These are phyloP conservation scores for Amphipyra tragopoginis DNA, from an alignment of 2,888 invertebrate species.

Conservation along the genomic window DNA sequence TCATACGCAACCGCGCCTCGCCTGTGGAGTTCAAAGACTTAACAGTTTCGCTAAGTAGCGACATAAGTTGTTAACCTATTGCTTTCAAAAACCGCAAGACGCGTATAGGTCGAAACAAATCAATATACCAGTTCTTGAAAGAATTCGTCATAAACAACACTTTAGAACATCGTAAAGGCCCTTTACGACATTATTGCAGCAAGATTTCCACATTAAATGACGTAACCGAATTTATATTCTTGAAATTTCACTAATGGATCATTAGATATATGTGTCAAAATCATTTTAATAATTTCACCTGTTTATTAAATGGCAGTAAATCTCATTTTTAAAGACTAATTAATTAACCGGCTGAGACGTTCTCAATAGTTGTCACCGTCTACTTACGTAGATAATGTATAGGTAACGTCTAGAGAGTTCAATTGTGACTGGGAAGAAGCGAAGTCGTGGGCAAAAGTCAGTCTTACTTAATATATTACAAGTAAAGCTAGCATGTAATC, in stretches of 20 bases:
- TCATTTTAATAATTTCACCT: constrained; percentile 28
- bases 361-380: constrained; percentile 10
- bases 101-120: constrained; percentile 20
- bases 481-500: constrained; percentile 38
- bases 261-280: constrained; percentile 29
- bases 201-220: constrained; percentile 26
- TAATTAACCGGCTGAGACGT: constrained; percentile 6
- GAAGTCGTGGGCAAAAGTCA: constrained; percentile 38
- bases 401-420: constrained; percentile 31
- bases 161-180: constrained; percentile 41
- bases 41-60: constrained; percentile 21
- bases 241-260: constrained; percentile 21
- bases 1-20: constrained; percentile 5
- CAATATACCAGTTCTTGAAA: constrained; percentile 27
- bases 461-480: constrained; percentile 49
- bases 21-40: constrained; percentile 1
- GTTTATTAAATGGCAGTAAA: constrained; percentile 15
- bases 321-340: constrained; percentile 16
- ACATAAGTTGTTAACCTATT: constrained; percentile 31
- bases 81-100: constrained; percentile 13
- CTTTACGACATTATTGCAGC: constrained; percentile 41
- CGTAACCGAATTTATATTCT: constrained; percentile 40
- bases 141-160: constrained; percentile 27
- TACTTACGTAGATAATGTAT: constrained; percentile 14
- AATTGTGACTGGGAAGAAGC: constrained; percentile 32